Evolutionary conservation across 2,797 vertebrate genomes (phyloP).

Genomic region (Odontamblyopus rebecca): DNA sequence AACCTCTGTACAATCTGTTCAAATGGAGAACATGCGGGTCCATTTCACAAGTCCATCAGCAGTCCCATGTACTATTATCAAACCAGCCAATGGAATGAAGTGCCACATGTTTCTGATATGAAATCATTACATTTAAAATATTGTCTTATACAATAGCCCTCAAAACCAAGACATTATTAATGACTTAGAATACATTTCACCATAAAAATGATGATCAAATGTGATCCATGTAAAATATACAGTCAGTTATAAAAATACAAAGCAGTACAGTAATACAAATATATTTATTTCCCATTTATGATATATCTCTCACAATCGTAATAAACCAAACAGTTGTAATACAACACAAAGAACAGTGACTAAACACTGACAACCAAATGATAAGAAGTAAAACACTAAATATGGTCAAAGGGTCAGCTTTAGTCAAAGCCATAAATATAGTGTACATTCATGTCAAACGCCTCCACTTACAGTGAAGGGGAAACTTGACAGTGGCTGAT

Average conservation of each 20-base stretch:
- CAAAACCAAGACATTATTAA: conserved; percentile 73
- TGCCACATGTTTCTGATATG: conserved; percentile 67
- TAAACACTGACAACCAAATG: conserved; percentile 79
- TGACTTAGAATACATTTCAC: conserved; percentile 74
- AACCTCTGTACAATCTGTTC: conserved; percentile 70
- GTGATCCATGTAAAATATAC: conserved; percentile 79
- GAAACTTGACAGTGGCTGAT: conserved; percentile 68
- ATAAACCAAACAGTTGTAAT: conserved; percentile 77
- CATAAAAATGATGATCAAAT: conserved; percentile 72
- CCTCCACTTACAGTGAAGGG: conserved; percentile 59
- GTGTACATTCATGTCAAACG: conserved; percentile 77
- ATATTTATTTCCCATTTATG: conserved; percentile 86
- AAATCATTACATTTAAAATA: conserved; percentile 76
- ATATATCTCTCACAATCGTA: conserved; percentile 81
- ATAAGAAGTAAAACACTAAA: conserved; percentile 74
- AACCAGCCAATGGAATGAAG: conserved; percentile 64
- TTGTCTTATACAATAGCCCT: conserved; percentile 73
- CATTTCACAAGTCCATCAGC: conserved; percentile 53
- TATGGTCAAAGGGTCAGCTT: conserved; percentile 75
- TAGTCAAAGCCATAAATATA: conserved; percentile 70
- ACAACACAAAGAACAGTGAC: conserved; percentile 83
- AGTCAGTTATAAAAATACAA: conserved; percentile 87
- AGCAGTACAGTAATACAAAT: conserved; percentile 86
- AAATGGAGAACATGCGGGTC: conserved; percentile 56
- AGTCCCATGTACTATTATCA: conserved; percentile 50